Conservation (phyloP, 2,113 vertebrate species). For the Emydura subglobosa region DNA sequence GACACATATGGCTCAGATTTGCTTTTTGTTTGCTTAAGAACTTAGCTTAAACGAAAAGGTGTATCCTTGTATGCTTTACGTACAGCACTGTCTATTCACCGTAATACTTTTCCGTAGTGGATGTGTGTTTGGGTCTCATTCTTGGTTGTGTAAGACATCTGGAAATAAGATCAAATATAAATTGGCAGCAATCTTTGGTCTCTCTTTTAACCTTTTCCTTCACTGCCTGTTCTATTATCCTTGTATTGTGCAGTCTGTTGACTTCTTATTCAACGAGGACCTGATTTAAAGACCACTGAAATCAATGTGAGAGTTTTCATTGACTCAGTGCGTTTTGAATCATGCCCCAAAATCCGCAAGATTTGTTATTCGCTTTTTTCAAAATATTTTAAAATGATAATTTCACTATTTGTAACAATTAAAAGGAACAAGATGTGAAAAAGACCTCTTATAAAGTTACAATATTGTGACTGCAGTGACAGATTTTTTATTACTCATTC, state of each 20-base stretch:
- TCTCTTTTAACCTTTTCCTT: background rate
- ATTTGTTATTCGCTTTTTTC: background rate
- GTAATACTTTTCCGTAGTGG: background rate
- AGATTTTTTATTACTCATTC: too few species aligned
- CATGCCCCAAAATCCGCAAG: background rate
- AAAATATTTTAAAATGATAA: background rate
- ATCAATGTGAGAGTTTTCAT: background rate
- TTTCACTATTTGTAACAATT: background rate
- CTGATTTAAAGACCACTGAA: background rate
- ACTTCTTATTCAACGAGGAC: background rate
- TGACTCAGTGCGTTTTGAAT: background rate
- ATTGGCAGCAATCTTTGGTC: background rate
- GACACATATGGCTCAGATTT: background rate
- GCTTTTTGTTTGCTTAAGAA: constrained; percentile 45
- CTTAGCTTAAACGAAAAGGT: constrained; percentile 23
- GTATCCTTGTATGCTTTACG: background rate
- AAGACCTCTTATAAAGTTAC: background rate
- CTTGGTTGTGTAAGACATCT: background rate
- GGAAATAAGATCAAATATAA: background rate
- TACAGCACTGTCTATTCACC: background rate
- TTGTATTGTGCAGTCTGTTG: background rate
- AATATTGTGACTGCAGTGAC: too few species aligned
- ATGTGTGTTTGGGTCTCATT: background rate
- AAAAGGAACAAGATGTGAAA: background rate
- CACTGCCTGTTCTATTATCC: background rate